Conservation (phyloP, 2,113 vertebrate genomes). For the Strix uralensis region DNA sequence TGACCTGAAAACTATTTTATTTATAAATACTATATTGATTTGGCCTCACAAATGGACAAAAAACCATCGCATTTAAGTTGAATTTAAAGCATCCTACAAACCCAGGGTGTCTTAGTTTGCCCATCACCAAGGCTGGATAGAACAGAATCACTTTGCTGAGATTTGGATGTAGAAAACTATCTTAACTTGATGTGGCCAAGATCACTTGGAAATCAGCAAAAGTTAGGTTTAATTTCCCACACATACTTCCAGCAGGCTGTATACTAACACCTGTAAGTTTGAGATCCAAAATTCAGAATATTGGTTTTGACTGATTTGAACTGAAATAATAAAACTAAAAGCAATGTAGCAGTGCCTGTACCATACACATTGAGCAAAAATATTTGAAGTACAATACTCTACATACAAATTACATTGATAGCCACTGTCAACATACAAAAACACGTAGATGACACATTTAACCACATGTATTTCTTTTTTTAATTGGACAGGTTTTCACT, state of each 20-base stretch:
- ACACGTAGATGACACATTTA: accelerated
- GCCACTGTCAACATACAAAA: background rate
- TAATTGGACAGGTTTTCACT: background rate
- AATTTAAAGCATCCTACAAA: background rate
- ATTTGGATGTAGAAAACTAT: background rate
- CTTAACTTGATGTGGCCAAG: background rate
- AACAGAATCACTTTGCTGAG: background rate
- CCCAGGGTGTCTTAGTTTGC: background rate
- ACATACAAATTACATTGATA: background rate
- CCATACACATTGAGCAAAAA: background rate
- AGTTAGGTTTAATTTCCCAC: background rate
- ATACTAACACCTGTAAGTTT: background rate
- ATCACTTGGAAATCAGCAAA: background rate
- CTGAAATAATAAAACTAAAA: accelerated
- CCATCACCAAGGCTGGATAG: background rate
- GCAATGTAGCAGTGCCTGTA: accelerated
- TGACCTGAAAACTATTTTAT: background rate
- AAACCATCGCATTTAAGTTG: accelerated
- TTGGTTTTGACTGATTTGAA: background rate
- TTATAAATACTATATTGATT: background rate
- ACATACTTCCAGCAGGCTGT: background rate
- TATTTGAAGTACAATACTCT: background rate
- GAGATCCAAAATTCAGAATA: background rate
- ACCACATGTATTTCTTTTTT: background rate
- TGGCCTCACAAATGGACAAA: background rate